Percentiles rank a stretch among this genome's conserved stretches.
These are phyloP conservation scores for Eudorcas thomsonii DNA, from an alignment of 2,113 vertebrate genomes.

Conservation along the genomic window DNA sequence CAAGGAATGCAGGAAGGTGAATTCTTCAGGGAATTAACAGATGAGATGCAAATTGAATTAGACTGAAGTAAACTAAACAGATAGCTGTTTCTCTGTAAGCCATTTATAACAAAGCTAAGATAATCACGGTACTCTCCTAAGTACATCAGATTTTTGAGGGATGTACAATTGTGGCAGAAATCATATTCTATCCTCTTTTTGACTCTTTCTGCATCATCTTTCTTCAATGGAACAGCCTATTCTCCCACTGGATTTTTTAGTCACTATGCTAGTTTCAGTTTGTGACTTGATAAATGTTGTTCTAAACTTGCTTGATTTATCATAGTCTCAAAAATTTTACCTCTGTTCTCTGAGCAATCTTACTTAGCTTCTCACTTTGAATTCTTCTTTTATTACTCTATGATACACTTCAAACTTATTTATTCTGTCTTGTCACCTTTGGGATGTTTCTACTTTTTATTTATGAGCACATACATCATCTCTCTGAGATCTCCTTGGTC, in stretches of 20 bases:
- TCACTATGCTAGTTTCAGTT: not conserved
- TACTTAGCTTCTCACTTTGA: not conserved
- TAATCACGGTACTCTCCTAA: not conserved
- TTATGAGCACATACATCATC: not conserved
- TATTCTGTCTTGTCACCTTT: not conserved
- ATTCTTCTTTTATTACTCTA: not conserved
- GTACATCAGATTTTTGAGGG: not conserved
- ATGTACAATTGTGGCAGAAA: not conserved
- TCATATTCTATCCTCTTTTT: not conserved
- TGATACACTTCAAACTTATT: not conserved
- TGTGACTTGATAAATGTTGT: not conserved
- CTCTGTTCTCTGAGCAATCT: not conserved
- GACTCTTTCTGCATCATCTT: not conserved
- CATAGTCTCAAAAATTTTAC: not conserved
- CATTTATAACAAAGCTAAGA: not conserved
- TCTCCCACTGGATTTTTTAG: not conserved
- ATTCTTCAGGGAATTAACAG: not conserved
- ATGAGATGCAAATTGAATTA: not conserved
- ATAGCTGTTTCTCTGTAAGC: not conserved
- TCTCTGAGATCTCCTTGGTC: not conserved
- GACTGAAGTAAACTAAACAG: not conserved
- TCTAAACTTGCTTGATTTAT: not conserved
- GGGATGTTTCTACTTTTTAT: not conserved
- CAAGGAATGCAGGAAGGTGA: not conserved
- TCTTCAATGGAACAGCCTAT: not conserved